These are phyloP conservation scores for Rhynchonycteris naso DNA, from an alignment of 2,797 vertebrate species.

Conservation along the genomic window DNA sequence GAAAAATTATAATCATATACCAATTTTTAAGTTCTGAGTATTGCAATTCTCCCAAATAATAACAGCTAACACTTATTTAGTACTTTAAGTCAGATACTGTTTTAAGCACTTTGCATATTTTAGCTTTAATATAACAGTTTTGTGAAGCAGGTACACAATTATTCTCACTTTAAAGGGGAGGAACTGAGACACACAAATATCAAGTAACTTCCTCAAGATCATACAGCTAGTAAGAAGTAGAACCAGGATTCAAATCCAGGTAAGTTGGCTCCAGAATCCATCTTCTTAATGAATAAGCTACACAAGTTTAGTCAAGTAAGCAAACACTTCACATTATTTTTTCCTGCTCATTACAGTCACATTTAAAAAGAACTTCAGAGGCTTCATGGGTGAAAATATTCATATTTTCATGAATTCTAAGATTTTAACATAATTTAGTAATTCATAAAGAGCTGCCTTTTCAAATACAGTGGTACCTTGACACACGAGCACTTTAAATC, in stretches of 20 bases:
- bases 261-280: constrained; percentile 1
- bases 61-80: constrained; percentile 29
- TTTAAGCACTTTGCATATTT: constrained; percentile 34
- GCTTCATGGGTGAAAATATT: constrained; percentile 15
- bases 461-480: no score
- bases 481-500: no score
- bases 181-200: constrained; percentile 23
- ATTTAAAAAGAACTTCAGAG: constrained; percentile 41
- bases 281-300: constrained; percentile 40
- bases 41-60: not conserved
- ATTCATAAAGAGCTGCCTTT: no score
- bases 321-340: not conserved
- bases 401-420: not conserved
- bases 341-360: constrained; percentile 19
- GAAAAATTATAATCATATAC: not conserved
- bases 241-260: constrained; percentile 28
- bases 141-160: constrained; percentile 15
- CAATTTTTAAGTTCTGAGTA: constrained; percentile 14
- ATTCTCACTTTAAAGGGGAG: constrained; percentile 21
- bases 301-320: constrained; percentile 14
- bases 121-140: constrained; percentile 41
- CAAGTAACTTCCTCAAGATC: constrained; percentile 5
- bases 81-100: not conserved
- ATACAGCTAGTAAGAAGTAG: not conserved
- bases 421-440: not conserved